Base-by-base conservation (phyloP, 2,797 vertebrate species). In the Periparus ater region DNA sequence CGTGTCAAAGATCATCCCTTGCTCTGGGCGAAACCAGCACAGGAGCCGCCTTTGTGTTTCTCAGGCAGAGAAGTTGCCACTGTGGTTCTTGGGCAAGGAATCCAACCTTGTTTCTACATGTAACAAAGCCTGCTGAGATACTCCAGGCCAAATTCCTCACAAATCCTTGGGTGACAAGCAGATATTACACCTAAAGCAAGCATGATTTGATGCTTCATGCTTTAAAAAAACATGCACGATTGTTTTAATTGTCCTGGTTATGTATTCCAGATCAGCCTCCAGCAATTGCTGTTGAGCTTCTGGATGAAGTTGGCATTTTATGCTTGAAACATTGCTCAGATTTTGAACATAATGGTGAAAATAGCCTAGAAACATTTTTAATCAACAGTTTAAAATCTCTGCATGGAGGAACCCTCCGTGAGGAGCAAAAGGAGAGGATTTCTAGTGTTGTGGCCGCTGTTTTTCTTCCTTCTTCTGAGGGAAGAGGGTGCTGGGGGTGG, bases 231-330 rank as follows among this genome's bases (percentile, higher is more conserved):
- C n/a, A 47, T 3, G 7, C 62, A 61, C 72, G 26, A 71, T 88
- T 72, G 79, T 87, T 61, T 88, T 95, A 86, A 91, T 96, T 76
- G 65, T 84, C 77, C 85, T 92, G 84, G 91, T 96, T 95, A 90
- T 96, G 87, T 96, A 40, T 95, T 95, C 96, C 79, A 95, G 93
- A 95, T 93, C 94, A 90, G 92, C 94, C 96, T 95, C 70, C 93
- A 96, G 89, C 95, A 92, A 91, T 95, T 96, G 96, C 95, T 93
- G 89, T 95, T 93, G 89, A 96, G 96, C 92, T 96, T 94, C 73
- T 96, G 93, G 76, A 76, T 80, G 82, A 94, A 94, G 79, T 44
- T 96, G 95, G 94, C 92, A 76, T 92, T 93, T 96, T 94, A 62
- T 74, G 58, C 77, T 91, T 91, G 93, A 91, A 95, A 75, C 77